Conservation (phyloP, 1,140 invertebrate genomes). For the Drosophila kohkoa region DNA sequence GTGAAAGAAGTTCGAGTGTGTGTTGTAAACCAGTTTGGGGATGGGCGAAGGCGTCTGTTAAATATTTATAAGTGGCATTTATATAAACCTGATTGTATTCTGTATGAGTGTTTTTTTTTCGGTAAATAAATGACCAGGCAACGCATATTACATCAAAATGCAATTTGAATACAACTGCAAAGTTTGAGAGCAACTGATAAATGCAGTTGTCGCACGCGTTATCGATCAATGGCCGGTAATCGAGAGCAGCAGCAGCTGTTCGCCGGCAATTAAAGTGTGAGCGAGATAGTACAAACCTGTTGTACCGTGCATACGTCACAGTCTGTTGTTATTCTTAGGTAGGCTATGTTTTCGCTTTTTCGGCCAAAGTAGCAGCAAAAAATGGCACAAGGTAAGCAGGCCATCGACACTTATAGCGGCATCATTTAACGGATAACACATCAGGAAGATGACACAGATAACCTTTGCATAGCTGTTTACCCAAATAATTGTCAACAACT, state of each 20-base stretch:
- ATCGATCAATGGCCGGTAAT: slow-evolving; percentile 43
- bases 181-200: slow-evolving; percentile 48
- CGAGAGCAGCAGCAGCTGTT: slow-evolving; percentile 40
- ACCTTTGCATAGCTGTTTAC: slow-evolving; percentile 4
- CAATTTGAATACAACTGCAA: slow-evolving; percentile 45
- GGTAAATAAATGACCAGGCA: slow-evolving; percentile 23
- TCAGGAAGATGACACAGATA: slow-evolving; percentile 2
- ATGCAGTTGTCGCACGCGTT: slow-evolving; percentile 2
- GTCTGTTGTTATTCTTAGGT: slow-evolving; percentile 39
- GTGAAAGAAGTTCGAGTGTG: slow-evolving; percentile 68
- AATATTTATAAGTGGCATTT: slow-evolving; percentile 66
- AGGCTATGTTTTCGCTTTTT: slow-evolving; percentile 68
- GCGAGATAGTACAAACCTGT: slow-evolving; percentile 44
- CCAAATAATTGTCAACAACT: slow-evolving; percentile 19
- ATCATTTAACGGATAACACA: slow-evolving; percentile 11
- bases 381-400: slow-evolving; percentile 71
- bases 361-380: slow-evolving; percentile 17
- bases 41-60: slow-evolving; percentile 46
- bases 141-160: slow-evolving; percentile 51
- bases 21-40: slow-evolving; percentile 65
- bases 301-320: slow-evolving; percentile 37
- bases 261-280: slow-evolving; percentile 5
- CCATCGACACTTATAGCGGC: slow-evolving; percentile 29
- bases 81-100: slow-evolving; percentile 59
- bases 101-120: slow-evolving; percentile 10